Base-by-base conservation (phyloP, 2,888 invertebrate genomes). In the Stenoptilia bipunctidactyla region DNA sequence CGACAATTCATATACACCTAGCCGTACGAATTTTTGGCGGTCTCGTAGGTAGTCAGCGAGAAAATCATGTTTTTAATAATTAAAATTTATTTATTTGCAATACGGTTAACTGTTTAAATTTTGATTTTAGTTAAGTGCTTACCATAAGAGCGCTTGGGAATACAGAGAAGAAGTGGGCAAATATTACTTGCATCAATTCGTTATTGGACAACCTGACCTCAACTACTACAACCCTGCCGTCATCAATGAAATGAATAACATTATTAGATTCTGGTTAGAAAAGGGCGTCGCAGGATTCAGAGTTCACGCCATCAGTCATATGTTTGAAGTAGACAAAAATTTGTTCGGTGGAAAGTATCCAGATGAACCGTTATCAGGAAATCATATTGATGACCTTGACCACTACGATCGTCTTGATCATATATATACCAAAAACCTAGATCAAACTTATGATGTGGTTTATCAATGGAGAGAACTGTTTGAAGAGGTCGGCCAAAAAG, bases 261-360 rank as follows among this genome's bases (percentile, higher is more conserved):
- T 91, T 1, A 53, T 96, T 13, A 77, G 80, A 15, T 94, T 90
- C 58, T 97, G 97, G 96, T 61, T 97, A 37, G 87, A 89, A 15
- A 89, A 89, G 58, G 96, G 96, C 0, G 89, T 96, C 0, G 92
- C 93, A 57, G 97, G 97, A 0, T 94, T 97, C 57, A 88, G 96
- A 51, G 85, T 97, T 27, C 93, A 93, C 56, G 92, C 93, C 1
- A 86, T 92, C 6, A 69, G 83, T 46, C 88, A 88, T 69, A 59
- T 91, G 30, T 90, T 86, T 46, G 91, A 92, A 68, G 82, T 77
- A 1, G 71, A 83, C 36, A 84, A 83, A 44, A 56, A 57, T 20
- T 40, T 61, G 1, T 74, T 53, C 40, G 80, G 69, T 25, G 83
- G 85, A 0, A 68, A 58, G 39, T 71, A 85, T 27, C 66, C 66